Conservation (phyloP, 2,113 vertebrate species). For the Alectura lathami region DNA sequence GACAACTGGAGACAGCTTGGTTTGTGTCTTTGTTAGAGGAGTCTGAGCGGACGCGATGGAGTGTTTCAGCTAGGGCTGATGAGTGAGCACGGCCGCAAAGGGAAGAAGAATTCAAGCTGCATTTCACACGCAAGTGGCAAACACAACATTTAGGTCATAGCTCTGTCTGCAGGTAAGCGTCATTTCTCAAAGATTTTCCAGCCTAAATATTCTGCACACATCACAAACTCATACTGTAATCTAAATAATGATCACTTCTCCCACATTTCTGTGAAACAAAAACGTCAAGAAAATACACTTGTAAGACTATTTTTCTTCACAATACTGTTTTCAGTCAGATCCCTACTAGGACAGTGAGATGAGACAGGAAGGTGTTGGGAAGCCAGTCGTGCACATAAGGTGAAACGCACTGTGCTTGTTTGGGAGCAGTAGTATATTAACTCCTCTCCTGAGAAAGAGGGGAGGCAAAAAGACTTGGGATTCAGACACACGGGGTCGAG, state of each 20-base stretch:
- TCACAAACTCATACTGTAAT: not conserved
- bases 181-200: not conserved
- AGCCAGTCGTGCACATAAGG: not conserved
- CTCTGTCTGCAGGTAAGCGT: not conserved
- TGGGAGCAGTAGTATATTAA: not conserved
- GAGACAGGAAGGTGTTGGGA: not conserved
- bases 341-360: not conserved
- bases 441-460: not conserved
- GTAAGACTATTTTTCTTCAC: not conserved
- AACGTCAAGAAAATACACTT: not conserved
- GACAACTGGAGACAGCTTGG: conserved; percentile 41
- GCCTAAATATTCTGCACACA: conserved; percentile 14
- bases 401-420: not conserved
- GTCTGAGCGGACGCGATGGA: not conserved
- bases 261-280: not conserved
- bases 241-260: not conserved
- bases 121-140: not conserved
- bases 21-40: not conserved
- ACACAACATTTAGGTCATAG: not conserved
- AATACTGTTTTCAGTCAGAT: not conserved
- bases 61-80: not conserved
- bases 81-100: not conserved
- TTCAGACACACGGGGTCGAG: not conserved
- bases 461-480: not conserved
- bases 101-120: conserved; percentile 30